phyloP scores from a whole-genome alignment of 2,113 vertebrate genomes.

The Cinclus mexicanus region DNA sequence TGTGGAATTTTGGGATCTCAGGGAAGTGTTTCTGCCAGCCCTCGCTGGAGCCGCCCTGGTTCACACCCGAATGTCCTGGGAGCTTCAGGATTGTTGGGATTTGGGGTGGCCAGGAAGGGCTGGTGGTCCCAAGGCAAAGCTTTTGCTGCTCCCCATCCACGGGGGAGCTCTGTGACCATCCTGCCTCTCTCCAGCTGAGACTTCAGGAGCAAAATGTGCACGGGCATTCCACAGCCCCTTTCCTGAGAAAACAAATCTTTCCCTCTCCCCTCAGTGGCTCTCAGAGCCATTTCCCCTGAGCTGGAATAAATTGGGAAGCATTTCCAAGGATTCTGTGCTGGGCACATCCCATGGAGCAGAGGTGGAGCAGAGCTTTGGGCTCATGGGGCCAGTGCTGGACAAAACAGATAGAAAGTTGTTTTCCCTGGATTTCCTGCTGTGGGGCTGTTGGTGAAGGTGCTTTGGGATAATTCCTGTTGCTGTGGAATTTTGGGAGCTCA shows the following conservation, averaged over 20 bases:
- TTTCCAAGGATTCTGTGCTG: background rate
- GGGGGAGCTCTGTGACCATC: background rate
- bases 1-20: background rate
- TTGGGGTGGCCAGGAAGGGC: background rate
- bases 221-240: background rate
- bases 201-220: background rate
- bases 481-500: background rate
- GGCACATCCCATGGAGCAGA: fast-evolving
- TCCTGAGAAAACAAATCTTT: background rate
- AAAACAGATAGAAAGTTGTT: background rate
- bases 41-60: fast-evolving
- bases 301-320: background rate
- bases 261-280: fast-evolving
- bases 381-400: background rate
- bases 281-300: fast-evolving
- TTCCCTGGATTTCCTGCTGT: background rate
- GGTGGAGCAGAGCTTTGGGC: background rate
- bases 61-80: fast-evolving
- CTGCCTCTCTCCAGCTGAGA: background rate
- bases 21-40: background rate
- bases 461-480: background rate
- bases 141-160: background rate
- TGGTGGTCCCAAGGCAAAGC: background rate
- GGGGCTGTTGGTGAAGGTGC: background rate
- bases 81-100: fast-evolving